These are phyloP conservation scores for Cloeon dipterum DNA, from an alignment of 2,888 invertebrate species.

Conservation along the genomic window DNA sequence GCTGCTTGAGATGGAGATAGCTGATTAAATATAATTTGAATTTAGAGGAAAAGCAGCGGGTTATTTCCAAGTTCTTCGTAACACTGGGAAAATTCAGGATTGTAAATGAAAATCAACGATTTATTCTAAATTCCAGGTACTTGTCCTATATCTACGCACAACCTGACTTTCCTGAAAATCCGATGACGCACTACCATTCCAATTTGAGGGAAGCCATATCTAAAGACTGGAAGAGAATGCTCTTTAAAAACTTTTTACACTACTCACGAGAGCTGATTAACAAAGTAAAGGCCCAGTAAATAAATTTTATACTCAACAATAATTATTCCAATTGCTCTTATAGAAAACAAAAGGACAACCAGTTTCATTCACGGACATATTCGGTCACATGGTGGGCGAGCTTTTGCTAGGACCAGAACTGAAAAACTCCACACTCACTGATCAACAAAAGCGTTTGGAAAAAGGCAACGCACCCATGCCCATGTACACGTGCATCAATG, in stretches of 20 bases:
- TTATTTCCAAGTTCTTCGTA: no score
- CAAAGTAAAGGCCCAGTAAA: no score
- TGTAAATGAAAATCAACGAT: no score
- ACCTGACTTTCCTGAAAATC: constrained; percentile 17
- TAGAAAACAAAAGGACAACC: constrained; percentile 19
- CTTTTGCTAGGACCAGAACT: constrained; percentile 18
- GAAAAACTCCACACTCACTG: constrained; percentile 15
- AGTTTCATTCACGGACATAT: constrained; percentile 22
- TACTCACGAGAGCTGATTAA: no score
- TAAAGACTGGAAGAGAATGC: constrained; percentile 15
- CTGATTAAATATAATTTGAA: no score
- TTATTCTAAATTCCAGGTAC: constrained; percentile 14
- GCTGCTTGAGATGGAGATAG: no score
- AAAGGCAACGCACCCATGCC: constrained; percentile 18
- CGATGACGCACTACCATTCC: constrained; percentile 15
- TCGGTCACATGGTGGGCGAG: constrained; percentile 21
- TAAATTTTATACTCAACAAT: no score
- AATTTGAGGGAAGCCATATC: constrained; percentile 17
- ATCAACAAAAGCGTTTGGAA: constrained; percentile 15
- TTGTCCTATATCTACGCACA: constrained; percentile 20
- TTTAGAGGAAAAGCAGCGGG: no score
- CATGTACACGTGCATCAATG: constrained; percentile 20
- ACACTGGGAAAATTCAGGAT: no score
- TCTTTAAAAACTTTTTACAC: no score
- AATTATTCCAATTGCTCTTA: not conserved